Base-by-base conservation (phyloP, 2,113 vertebrate genomes). In the Steatornis caripensis region DNA sequence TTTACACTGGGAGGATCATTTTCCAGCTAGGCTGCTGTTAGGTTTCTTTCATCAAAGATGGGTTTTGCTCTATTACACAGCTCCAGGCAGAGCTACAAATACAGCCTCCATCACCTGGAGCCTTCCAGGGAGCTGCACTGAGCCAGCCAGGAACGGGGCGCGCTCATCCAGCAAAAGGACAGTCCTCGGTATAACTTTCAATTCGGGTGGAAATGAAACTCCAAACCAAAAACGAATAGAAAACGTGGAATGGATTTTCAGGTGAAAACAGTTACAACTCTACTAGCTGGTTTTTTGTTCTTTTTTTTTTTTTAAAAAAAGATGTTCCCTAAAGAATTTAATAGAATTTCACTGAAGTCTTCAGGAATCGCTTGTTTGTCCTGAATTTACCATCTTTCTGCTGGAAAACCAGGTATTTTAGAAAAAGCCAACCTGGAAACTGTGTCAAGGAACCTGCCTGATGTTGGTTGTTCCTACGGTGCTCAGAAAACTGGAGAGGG, bases 141-240 rank as follows among this genome's bases (percentile, higher is more conserved):
- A 87, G 54, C 58, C 12, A 2, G 30, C 14, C 0, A 0, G 55
- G 78, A 37, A 14, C 0, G 0, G 45, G 30, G 23, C 0, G 4
- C 4, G 0, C 69, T 93, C 93, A 93, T 36, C 85, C 95, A 60
- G 84, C 41, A 90, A 71, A 57, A 86, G 69, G 36, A 46, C 39
- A 72, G 54, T 5, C 2, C 27, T 27, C 4, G 34, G 54, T 2
- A 41, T 27, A 79, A 62, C 66, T 76, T 68, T 24, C 57, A 71
- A n/a, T 9, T 89, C 1, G 0, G 48, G 70, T 83, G 94, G 94
- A 95, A 91, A 65, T 16, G 27, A 89, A 91, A 89, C 6, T 54
- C 58, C 58, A 81, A 69, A 15, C 23, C 36, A 49, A 77, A 78
- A 81, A 24, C 6, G 24, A 62, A 46, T 7, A 57, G 60, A 96